phyloP scores from a whole-genome alignment of 1,140 invertebrate species.

The Papilio polyxenes region DNA sequence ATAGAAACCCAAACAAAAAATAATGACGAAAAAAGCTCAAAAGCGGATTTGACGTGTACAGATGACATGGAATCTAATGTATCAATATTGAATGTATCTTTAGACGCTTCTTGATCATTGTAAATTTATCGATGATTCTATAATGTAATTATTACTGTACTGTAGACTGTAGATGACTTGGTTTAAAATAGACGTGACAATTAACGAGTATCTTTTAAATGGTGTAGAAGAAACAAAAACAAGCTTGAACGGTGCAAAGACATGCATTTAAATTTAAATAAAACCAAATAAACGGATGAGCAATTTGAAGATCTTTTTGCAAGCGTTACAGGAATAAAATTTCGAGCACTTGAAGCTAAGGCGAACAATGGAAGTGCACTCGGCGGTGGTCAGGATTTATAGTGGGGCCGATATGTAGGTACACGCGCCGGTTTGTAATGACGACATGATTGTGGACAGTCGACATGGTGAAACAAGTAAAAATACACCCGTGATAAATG shows the following conservation, averaged over 20 bases:
- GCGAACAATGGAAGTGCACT: background rate
- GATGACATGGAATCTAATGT: constrained; percentile 64
- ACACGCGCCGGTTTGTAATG: constrained; percentile 73
- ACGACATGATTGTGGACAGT: constrained; percentile 76
- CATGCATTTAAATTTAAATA: background rate
- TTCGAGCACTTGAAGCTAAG: background rate
- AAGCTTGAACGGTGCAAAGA: background rate
- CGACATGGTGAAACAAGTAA: constrained; percentile 75
- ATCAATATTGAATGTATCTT: constrained; percentile 67
- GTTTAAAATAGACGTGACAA: background rate
- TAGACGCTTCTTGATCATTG: constrained; percentile 49
- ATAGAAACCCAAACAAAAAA: constrained; percentile 74
- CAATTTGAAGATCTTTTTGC: background rate
- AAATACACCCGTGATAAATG: constrained; percentile 77
- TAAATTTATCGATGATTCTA: constrained; percentile 48
- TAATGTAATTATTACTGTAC: constrained; percentile 14
- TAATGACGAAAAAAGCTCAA: constrained; percentile 64
- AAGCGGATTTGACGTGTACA: constrained; percentile 74
- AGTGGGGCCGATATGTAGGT: constrained; percentile 64
- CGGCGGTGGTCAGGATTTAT: constrained; percentile 75
- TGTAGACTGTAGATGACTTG: background rate
- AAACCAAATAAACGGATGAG: background rate
- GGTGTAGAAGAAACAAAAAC: background rate
- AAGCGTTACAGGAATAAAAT: background rate
- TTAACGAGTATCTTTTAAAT: background rate